Conservation (phyloP, 2,888 invertebrate genomes). For the Microctonus hyperodae region DNA sequence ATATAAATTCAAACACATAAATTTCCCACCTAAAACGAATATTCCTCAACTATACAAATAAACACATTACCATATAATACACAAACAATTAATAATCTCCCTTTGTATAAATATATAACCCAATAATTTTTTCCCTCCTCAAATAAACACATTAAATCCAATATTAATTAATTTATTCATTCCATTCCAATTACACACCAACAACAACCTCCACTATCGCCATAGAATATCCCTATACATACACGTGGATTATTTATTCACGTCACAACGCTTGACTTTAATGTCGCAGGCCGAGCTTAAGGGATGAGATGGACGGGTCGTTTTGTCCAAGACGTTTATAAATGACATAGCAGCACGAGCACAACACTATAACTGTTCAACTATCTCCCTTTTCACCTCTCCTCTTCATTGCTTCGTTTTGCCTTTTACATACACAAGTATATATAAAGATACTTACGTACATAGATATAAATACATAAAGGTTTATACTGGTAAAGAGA, state of each 20-base stretch:
- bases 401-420: constrained; percentile 36
- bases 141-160: too few relatives aligned
- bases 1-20: too few relatives aligned
- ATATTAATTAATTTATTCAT: too few relatives aligned
- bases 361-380: constrained; percentile 54
- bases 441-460: background rate
- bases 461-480: background rate
- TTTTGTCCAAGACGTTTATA: constrained; percentile 61
- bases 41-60: too few relatives aligned
- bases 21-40: too few relatives aligned
- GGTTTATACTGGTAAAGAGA: constrained; percentile 15
- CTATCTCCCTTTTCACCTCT: constrained; percentile 35
- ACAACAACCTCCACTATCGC: background rate
- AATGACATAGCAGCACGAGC: constrained; percentile 57
- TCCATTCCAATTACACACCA: too few relatives aligned
- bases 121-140: too few relatives aligned
- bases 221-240: background rate
- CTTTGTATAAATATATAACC: too few relatives aligned
- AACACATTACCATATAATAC: too few relatives aligned
- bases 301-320: constrained; percentile 61
- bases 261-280: constrained; percentile 52
- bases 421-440: background rate
- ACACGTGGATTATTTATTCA: background rate
- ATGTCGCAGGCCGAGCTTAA: constrained; percentile 58
- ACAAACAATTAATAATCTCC: too few relatives aligned